These are phyloP conservation scores for Euproctis similis DNA, from an alignment of 2,888 invertebrate genomes.

Conservation along the genomic window DNA sequence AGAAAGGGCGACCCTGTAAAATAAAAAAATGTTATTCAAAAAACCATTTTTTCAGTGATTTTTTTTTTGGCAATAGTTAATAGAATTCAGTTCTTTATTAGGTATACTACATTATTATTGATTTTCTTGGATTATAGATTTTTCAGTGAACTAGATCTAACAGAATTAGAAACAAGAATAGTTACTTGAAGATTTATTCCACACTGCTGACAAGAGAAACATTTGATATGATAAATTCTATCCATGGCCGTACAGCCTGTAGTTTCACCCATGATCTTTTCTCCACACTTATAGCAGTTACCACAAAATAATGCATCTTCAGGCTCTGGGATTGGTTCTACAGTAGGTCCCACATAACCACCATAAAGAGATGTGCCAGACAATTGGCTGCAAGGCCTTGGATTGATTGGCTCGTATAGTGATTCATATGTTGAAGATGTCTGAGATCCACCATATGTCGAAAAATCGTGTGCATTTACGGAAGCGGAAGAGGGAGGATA, in stretches of 20 bases:
- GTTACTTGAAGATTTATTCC: conserved; percentile 84
- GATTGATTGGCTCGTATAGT: conserved; percentile 79
- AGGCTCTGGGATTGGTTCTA: conserved; percentile 86
- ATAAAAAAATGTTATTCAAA: no score
- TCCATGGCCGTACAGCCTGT: conserved; percentile 99
- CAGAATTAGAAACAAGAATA: neutral
- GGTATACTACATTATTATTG: no score
- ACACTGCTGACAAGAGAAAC: conserved; percentile 96
- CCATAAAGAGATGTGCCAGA: conserved; percentile 77
- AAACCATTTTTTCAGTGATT: no score
- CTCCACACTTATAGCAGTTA: conserved; percentile 93
- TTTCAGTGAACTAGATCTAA: no score
- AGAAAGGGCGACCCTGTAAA: conserved; percentile 92
- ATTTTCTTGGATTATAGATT: no score
- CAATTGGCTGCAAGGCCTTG: conserved; percentile 76
- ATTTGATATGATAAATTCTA: conserved; percentile 95
- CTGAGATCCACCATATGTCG: conserved; percentile 75
- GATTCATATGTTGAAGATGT: conserved; percentile 80
- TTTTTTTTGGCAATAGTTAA: no score
- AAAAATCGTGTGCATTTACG: conserved; percentile 71
- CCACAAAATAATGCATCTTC: conserved; percentile 85
- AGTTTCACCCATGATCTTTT: conserved; percentile 94
- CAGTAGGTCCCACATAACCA: conserved; percentile 81
- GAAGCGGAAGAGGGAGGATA: conserved; percentile 70
- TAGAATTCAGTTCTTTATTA: no score